Evolutionary conservation across 2,888 invertebrate species (phyloP).

Genomic region (Conus canariensis): DNA sequence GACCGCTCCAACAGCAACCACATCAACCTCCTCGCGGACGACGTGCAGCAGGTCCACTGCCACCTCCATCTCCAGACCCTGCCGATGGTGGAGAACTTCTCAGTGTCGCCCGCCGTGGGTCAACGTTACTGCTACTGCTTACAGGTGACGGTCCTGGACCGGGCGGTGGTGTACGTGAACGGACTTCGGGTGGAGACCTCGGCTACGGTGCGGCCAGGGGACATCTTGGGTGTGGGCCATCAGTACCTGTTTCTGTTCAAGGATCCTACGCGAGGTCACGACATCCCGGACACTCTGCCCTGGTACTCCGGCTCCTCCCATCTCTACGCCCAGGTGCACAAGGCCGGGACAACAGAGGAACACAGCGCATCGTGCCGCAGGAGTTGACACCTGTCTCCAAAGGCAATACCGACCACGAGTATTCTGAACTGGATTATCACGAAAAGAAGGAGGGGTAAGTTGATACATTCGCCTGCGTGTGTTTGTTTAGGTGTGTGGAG

Average conservation of each 20-base stretch:
- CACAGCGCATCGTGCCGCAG: neutral
- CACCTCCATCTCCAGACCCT: slow-evolving; percentile 43
- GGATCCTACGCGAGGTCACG: slow-evolving; percentile 69
- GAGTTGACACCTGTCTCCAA: neutral
- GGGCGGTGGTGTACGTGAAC: slow-evolving; percentile 65
- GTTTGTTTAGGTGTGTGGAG: neutral
- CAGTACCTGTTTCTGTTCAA: slow-evolving; percentile 71
- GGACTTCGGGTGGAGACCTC: slow-evolving; percentile 57
- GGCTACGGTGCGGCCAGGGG: slow-evolving; percentile 66
- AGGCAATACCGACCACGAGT: neutral
- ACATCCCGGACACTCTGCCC: slow-evolving; percentile 64
- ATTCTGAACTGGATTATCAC: slow-evolving; percentile 20
- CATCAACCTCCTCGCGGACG: slow-evolving; percentile 64
- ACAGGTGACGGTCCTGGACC: slow-evolving; percentile 60
- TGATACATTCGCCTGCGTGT: neutral
- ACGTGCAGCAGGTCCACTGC: slow-evolving; percentile 68
- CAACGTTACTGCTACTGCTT: slow-evolving; percentile 61
- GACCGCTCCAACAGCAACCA: slow-evolving; percentile 50
- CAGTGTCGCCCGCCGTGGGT: slow-evolving; percentile 33
- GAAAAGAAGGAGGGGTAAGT: slow-evolving; percentile 17
- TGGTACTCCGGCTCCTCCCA: slow-evolving; percentile 54
- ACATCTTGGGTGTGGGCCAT: slow-evolving; percentile 69
- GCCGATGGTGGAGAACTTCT: slow-evolving; percentile 46
- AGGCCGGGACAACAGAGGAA: neutral
- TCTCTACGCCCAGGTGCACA: slow-evolving; percentile 32